phyloP scores from a whole-genome alignment of 2,888 invertebrate species.

The Branchellion lobata region DNA sequence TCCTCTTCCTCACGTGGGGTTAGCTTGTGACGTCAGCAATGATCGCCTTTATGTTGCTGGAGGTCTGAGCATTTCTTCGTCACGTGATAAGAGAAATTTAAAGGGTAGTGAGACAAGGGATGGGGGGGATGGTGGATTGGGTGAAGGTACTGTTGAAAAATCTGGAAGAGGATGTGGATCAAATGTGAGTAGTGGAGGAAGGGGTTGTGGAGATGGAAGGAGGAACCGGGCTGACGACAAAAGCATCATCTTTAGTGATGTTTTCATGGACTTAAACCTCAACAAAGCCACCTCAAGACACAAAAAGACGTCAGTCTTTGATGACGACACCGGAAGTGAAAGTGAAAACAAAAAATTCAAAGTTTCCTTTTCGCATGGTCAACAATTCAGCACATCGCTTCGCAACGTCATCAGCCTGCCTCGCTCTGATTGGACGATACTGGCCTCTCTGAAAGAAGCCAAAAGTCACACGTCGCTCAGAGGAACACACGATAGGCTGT shows the following conservation, averaged over 20 bases:
- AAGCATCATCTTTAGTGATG: conserved; percentile 1
- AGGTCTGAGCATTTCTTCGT: background rate
- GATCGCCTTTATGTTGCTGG: background rate
- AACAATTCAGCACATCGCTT: too few relatives aligned
- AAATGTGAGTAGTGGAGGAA: background rate
- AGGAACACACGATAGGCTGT: background rate
- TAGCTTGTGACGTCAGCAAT: background rate
- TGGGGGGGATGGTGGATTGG: too few relatives aligned
- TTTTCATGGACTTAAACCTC: background rate
- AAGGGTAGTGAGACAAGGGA: too few relatives aligned
- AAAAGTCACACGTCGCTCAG: conserved; percentile 5
- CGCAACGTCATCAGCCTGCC: too few relatives aligned
- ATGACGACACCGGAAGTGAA: background rate
- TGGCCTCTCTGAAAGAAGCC: background rate
- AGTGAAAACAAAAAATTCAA: background rate
- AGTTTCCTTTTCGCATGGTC: too few relatives aligned
- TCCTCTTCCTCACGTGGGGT: background rate
- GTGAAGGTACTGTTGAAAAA: too few relatives aligned
- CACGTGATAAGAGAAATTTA: too few relatives aligned
- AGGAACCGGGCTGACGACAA: background rate
- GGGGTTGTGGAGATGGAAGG: background rate
- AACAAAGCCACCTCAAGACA: background rate
- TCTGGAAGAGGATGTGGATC: background rate
- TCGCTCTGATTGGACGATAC: background rate
- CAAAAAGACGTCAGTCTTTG: background rate